phyloP scores from a whole-genome alignment of 1,140 invertebrate genomes.

The Rhagoletis pomonella region DNA sequence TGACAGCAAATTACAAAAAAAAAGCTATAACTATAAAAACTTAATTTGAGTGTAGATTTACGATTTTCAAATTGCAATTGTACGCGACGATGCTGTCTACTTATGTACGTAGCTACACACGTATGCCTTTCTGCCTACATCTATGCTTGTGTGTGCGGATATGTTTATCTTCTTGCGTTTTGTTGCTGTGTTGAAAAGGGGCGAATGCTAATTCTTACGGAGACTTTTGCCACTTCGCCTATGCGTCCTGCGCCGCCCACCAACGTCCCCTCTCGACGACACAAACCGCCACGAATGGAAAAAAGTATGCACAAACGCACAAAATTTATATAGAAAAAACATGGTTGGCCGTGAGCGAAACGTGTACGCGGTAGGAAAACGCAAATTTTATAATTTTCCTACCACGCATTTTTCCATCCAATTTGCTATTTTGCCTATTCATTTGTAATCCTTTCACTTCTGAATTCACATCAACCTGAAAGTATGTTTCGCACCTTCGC shows the following conservation, averaged over 20 bases:
- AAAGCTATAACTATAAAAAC: constrained; percentile 7
- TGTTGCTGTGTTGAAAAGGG: not conserved
- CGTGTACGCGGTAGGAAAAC: not conserved
- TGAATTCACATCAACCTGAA: not conserved
- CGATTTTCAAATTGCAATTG: constrained; percentile 9
- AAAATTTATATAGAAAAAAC: constrained; percentile 6
- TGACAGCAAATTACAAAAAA: constrained; percentile 48
- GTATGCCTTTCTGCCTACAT: not conserved
- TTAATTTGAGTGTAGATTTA: constrained; percentile 40
- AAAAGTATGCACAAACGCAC: constrained; percentile 30
- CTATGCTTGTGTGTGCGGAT: not conserved
- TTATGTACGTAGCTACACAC: not conserved
- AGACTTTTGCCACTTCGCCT: constrained; percentile 16
- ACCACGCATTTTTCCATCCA: not conserved
- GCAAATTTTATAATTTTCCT: not conserved
- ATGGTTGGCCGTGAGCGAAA: not conserved
- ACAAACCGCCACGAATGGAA: constrained; percentile 37
- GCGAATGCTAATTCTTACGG: not conserved
- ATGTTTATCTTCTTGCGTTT: not conserved
- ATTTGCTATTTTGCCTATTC: too few species aligned
- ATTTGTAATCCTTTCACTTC: not conserved
- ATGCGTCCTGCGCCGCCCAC: not conserved
- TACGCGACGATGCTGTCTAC: not conserved
- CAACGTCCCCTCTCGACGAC: not conserved
- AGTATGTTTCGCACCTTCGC: constrained; percentile 10